phyloP scores from a whole-genome alignment of 2,797 vertebrate genomes.

The Rhinella marina region DNA sequence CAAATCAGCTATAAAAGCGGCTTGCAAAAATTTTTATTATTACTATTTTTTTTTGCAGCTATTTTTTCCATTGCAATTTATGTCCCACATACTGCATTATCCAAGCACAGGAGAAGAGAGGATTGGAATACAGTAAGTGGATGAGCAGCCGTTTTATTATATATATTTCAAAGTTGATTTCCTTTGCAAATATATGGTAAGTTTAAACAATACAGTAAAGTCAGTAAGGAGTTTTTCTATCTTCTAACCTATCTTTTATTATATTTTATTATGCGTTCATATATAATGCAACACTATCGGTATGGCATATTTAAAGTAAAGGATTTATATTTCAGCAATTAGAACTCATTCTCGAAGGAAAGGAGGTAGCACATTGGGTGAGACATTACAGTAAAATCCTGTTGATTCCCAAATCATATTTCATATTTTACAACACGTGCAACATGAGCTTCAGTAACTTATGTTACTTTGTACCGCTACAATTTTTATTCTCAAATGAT shows the following conservation, averaged over 20 bases:
- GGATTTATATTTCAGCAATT: constrained; percentile 14
- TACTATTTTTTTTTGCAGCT: too few species aligned
- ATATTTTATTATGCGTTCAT: neutral
- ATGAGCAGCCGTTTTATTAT: too few species aligned
- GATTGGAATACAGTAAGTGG: too few species aligned
- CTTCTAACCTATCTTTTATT: neutral
- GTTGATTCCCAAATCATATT: constrained; percentile 46
- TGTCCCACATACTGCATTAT: too few species aligned
- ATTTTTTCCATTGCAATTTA: too few species aligned
- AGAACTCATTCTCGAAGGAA: neutral
- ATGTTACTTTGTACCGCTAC: neutral
- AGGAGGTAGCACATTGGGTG: constrained; percentile 18
- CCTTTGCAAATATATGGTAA: neutral
- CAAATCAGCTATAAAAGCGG: too few species aligned
- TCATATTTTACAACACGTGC: constrained; percentile 59
- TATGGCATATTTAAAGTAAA: neutral
- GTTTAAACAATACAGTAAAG: neutral
- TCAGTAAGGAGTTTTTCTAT: neutral
- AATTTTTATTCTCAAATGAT: neutral
- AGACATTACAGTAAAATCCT: constrained; percentile 32
- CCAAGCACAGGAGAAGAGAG: too few species aligned
- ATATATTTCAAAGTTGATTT: too few species aligned
- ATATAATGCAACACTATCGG: neutral
- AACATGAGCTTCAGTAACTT: constrained; percentile 8
- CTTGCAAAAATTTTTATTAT: too few species aligned